Percentiles rank a stretch among this genome's conserved stretches.
phyloP scores from a whole-genome alignment of 2,888 invertebrate genomes.

The Andrena dorsata region DNA sequence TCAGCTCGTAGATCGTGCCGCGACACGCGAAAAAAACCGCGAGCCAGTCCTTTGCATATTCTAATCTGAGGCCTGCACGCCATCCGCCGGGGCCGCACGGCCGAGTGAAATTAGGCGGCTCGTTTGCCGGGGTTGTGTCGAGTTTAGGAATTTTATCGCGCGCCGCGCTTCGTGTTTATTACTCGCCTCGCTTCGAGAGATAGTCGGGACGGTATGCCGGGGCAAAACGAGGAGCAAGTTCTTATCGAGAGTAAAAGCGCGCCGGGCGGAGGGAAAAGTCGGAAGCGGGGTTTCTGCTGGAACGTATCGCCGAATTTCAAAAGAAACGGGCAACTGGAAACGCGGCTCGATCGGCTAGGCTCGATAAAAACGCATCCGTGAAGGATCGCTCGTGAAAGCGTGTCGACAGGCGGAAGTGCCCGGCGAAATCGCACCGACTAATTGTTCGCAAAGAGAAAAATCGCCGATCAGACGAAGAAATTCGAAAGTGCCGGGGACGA shows the following conservation, averaged over 20 bases:
- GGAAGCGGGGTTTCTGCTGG: background rate
- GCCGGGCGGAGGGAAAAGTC: background rate
- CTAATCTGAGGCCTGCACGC: background rate
- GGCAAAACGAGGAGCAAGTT: background rate
- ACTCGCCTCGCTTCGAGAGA: background rate
- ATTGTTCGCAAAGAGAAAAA: slow-evolving; percentile 52
- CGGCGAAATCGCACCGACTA: slow-evolving; percentile 30
- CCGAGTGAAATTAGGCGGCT: background rate
- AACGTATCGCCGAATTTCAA: background rate
- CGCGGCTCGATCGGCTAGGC: slow-evolving; percentile 7
- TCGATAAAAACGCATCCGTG: slow-evolving; percentile 50
- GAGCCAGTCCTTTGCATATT: background rate
- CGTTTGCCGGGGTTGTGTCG: background rate
- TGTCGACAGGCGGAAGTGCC: slow-evolving; percentile 46
- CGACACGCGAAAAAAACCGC: slow-evolving; percentile 54
- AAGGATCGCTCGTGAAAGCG: slow-evolving; percentile 68
- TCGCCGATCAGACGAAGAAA: slow-evolving; percentile 52
- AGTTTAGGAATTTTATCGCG: background rate
- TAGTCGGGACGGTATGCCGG: background rate
- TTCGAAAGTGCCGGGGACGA: slow-evolving; percentile 51
- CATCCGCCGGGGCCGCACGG: background rate
- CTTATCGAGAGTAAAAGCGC: slow-evolving; percentile 5
- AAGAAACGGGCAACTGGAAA: background rate
- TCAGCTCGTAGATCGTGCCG: slow-evolving; percentile 39
- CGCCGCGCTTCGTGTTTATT: background rate